Evolutionary conservation across 2,113 vertebrate genomes (phyloP), one percentile per base, ranked within the genome.

Genomic region (Eptesicus fuscus): DNA sequence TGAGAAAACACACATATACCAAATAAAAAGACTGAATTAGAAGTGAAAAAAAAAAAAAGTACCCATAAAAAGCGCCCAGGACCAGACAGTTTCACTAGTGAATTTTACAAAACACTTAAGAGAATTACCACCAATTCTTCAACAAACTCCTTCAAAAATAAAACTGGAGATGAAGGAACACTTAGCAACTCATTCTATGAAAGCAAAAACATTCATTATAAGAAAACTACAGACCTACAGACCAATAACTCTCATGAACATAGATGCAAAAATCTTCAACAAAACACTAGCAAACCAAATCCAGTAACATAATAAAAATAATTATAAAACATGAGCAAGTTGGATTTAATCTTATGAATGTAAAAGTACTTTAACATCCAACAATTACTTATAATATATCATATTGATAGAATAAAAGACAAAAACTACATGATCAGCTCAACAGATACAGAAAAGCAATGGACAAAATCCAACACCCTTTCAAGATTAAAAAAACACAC

Each of bases 401-500:
- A 47, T 30, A 86, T 0, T 74, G 20, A 59, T 4, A 88, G 7
- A 93, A 90, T 47, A 61, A 97, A 95, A 87, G 51, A 65, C 20
- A 83, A 83, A 91, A 83, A 73, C 4, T 69, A 71, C 2, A 69
- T 12, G n/a, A 93, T 77, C 49, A 85, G 25, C 28, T 74, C 53
- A 95, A 91, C n/a, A 86, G 74, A 88, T 70, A 32, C 37, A 94
- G 25, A 78, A 47, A 93, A 85, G 35, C 53, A 67, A 20, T 14
- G 30, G 67, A 69, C n/a, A 90, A 18, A 90, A 91, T 71, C 67
- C 76, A 80, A 83, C 1, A 82, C 12, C 2, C 3, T 88, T 73
- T 84, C 51, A 78, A 71, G 42, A 80, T 25, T 10, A 59, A 59
- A 59, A 78, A 70, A 92, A 92, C 65, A 78, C 9, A 25, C 23